Evolutionary conservation across 2,888 invertebrate species (phyloP).

Genomic region (Lasioglossum pauxillum): DNA sequence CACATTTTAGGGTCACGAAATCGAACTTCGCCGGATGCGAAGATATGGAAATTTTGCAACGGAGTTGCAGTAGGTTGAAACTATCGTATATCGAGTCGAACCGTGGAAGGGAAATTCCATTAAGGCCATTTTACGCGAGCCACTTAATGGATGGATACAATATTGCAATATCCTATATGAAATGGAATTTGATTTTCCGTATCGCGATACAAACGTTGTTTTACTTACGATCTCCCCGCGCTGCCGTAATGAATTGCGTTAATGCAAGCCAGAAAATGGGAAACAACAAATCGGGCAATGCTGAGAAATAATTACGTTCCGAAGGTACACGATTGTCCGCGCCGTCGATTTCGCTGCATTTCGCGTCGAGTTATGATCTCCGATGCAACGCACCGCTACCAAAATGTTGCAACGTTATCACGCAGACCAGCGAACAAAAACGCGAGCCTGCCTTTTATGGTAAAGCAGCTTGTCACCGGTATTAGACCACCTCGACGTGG

Average conservation of each 20-base stretch:
- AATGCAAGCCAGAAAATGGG: not conserved
- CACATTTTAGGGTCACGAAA: constrained; percentile 36
- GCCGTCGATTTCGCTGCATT: too few relatives aligned
- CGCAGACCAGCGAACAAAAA: not conserved
- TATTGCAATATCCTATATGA: not conserved
- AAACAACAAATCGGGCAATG: not conserved
- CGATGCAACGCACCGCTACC: not conserved
- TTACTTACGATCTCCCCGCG: not conserved
- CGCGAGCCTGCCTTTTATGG: constrained; percentile 6
- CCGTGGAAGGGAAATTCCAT: constrained; percentile 28
- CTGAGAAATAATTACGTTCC: not conserved
- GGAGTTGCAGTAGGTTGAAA: constrained; percentile 28
- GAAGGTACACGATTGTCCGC: not conserved
- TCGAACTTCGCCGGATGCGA: constrained; percentile 10
- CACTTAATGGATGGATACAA: constrained; percentile 21
- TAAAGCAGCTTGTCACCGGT: constrained; percentile 44
- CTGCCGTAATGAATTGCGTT: not conserved
- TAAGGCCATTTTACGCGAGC: constrained; percentile 21
- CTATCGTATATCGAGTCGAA: constrained; percentile 23
- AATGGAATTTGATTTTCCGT: constrained; percentile 28
- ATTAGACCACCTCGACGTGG: constrained; percentile 30
- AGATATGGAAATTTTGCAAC: constrained; percentile 2
- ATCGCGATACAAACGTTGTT: not conserved
- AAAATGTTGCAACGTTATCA: constrained; percentile 11
- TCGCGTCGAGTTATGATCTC: not conserved